Evolutionary conservation across 2,888 invertebrate species (phyloP).

Genomic region (Apodemia mormo): DNA sequence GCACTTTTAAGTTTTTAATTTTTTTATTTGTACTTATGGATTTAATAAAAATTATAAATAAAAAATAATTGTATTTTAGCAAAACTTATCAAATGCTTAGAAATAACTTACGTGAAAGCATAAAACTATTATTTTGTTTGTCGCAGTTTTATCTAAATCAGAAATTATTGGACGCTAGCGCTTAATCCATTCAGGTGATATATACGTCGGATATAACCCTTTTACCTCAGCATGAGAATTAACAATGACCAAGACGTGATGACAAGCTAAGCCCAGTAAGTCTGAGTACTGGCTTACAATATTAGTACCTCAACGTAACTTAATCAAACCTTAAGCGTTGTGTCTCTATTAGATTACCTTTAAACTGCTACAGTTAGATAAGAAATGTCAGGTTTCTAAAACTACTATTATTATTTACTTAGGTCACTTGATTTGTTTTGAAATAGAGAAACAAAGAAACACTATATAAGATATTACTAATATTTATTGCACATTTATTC

Average conservation of each 20-base stretch:
- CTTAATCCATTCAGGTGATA: slow-evolving; percentile 12
- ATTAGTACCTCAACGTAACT: slow-evolving; percentile 3
- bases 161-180: background rate
- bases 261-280: slow-evolving; percentile 7
- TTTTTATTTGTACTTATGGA: no score
- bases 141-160: background rate
- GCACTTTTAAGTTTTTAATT: no score
- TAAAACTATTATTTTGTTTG: background rate
- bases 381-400: no score
- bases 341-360: background rate
- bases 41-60: no score
- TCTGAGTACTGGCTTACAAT: background rate
- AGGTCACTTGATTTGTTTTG: no score
- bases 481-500: no score
- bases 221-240: slow-evolving; percentile 9
- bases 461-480: no score
- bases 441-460: no score
- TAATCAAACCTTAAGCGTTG: background rate
- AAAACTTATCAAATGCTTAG: no score
- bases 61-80: no score
- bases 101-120: background rate
- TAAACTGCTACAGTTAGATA: background rate
- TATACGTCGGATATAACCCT: background rate
- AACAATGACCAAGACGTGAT: slow-evolving; percentile 5
- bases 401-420: no score